Conservation (phyloP, 2,888 invertebrate genomes). For the Syrphus vitripennis region DNA sequence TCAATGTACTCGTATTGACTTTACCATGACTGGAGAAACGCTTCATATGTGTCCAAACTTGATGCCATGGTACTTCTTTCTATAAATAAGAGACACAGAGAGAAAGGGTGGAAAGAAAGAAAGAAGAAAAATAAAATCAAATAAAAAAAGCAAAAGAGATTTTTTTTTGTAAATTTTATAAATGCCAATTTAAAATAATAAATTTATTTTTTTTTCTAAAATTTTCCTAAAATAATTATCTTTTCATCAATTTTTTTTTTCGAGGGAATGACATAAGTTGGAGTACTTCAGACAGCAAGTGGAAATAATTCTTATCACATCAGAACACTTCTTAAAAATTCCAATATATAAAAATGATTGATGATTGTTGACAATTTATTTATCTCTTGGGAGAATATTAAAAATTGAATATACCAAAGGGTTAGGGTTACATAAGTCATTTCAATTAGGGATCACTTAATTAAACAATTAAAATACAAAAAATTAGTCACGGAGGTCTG, state of each 20-base stretch:
- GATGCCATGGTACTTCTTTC: slow-evolving; percentile 80
- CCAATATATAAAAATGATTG: not conserved
- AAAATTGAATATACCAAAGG: slow-evolving; percentile 29
- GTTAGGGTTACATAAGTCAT: slow-evolving; percentile 36
- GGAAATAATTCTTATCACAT: not conserved
- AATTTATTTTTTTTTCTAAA: slow-evolving; percentile 15
- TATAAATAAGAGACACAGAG: slow-evolving; percentile 70
- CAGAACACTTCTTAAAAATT: not conserved
- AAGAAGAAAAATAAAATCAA: slow-evolving; percentile 45
- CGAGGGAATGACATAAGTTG: not conserved
- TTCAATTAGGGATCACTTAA: slow-evolving; percentile 44
- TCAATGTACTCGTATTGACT: slow-evolving; percentile 79
- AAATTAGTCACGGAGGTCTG: slow-evolving; percentile 16
- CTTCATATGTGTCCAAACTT: slow-evolving; percentile 80
- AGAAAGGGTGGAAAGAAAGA: slow-evolving; percentile 7
- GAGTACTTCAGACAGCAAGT: slow-evolving; percentile 4
- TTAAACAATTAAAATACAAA: slow-evolving; percentile 26
- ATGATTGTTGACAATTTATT: not conserved
- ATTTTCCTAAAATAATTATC: not conserved
- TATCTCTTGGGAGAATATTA: not conserved
- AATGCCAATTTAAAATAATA: slow-evolving; percentile 46
- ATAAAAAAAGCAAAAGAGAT: slow-evolving; percentile 34
- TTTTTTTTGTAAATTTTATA: not conserved
- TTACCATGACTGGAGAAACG: slow-evolving; percentile 79
- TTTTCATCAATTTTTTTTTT: not conserved